A percentile compares a stretch with the other conserved stretches of the same genome.
Conservation (phyloP, 2,113 vertebrate genomes). For the Deroptyus accipitrinus region DNA sequence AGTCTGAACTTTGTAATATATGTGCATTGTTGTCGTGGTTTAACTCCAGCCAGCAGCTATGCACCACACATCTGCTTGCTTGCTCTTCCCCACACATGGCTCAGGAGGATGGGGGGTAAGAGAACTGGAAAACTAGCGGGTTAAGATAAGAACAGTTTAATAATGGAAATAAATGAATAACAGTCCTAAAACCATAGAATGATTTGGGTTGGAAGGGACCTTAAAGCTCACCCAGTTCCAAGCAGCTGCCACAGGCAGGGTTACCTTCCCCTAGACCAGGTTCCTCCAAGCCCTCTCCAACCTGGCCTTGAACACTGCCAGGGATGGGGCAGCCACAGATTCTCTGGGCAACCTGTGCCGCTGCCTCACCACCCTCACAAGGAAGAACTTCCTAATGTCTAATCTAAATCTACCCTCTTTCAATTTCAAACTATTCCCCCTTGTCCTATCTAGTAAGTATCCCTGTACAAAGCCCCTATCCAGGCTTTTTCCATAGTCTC, state of each 20-base stretch:
- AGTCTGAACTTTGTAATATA: background rate
- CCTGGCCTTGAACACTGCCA: background rate
- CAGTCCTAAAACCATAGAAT: background rate
- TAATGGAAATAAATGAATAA: background rate
- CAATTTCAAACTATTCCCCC: too few relatives aligned
- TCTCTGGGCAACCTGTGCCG: too few relatives aligned
- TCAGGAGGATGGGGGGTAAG: background rate
- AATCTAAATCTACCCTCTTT: too few relatives aligned
- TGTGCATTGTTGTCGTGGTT: background rate
- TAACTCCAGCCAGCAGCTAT: background rate
- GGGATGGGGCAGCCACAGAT: too few relatives aligned
- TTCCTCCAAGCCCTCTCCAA: background rate
- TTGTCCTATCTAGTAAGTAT: too few relatives aligned
- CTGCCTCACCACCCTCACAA: too few relatives aligned
- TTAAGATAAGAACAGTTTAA: background rate
- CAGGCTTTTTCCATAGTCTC: too few relatives aligned
- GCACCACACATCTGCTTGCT: background rate
- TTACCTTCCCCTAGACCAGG: background rate
- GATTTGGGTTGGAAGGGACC: background rate
- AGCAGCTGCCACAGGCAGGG: too few relatives aligned
- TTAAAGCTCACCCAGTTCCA: background rate
- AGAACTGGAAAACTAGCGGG: background rate
- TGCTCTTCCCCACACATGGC: background rate
- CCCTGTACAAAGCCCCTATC: too few relatives aligned
- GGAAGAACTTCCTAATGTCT: too few relatives aligned